Percentiles rank a stretch among this genome's conserved stretches.
Evolutionary conservation across 2,888 invertebrate genomes (phyloP).

Genomic region (Agrilus cyanescens): DNA sequence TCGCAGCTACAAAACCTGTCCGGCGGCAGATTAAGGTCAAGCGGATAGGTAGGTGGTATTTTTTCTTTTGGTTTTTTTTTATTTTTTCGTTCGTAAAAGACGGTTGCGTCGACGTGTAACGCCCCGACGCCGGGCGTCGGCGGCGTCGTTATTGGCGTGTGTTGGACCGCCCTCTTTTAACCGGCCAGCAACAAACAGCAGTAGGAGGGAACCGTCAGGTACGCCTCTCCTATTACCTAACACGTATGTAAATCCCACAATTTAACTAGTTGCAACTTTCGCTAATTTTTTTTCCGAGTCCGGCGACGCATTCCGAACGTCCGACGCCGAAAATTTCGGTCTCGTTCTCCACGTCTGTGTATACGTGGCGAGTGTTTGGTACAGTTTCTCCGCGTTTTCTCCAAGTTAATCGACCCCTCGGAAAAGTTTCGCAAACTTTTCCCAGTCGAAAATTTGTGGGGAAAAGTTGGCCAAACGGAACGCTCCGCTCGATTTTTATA

Average conservation of each 20-base stretch:
- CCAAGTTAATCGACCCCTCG: conserved; percentile 37
- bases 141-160: conserved; percentile 33
- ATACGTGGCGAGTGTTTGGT: conserved; percentile 29
- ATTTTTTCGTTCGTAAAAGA: conserved; percentile 18
- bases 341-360: not conserved
- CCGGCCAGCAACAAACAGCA: conserved; percentile 22
- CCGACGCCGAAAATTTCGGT: no score
- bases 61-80: not conserved
- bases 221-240: conserved; percentile 21
- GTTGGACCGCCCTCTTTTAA: conserved; percentile 30
- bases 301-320: no score
- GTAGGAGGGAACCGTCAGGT: conserved; percentile 26
- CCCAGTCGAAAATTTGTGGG: conserved; percentile 36
- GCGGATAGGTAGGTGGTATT: no score
- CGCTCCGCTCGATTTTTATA: conserved; percentile 24
- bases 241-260: no score
- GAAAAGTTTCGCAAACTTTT: conserved; percentile 36
- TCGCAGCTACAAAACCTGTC: no score
- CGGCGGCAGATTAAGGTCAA: no score
- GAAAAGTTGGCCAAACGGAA: conserved; percentile 32
- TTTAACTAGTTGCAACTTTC: no score
- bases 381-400: conserved; percentile 33
- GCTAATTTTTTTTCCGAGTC: no score
- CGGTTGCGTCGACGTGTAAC: conserved; percentile 31
- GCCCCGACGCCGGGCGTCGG: conserved; percentile 26